A percentile compares a stretch with the other conserved stretches of the same genome.
These are phyloP conservation scores for Scatophagus argus DNA, from an alignment of 2,113 vertebrate species.

Conservation along the genomic window DNA sequence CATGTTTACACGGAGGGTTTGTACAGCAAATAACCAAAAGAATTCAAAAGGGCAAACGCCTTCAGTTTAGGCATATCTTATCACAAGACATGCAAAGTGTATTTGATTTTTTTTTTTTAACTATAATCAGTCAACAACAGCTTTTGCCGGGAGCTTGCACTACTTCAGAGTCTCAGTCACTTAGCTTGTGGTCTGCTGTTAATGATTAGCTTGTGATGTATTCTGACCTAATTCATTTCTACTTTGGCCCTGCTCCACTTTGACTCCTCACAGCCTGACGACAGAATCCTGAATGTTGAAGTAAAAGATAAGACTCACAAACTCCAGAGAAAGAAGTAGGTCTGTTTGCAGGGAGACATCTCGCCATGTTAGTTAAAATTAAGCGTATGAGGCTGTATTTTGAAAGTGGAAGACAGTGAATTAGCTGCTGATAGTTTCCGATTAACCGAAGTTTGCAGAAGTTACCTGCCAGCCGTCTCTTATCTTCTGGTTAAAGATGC, in stretches of 20 bases:
- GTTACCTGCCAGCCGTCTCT: slow-evolving; percentile 95
- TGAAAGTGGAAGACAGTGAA: background rate
- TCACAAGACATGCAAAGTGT: slow-evolving; percentile 27
- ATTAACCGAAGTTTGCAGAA: background rate
- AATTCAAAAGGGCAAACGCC: slow-evolving; percentile 60
- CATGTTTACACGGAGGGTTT: slow-evolving; percentile 65
- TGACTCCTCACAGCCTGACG: background rate
- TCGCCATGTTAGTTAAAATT: background rate
- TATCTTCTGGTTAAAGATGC: slow-evolving; percentile 99
- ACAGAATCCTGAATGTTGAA: slow-evolving; percentile 17
- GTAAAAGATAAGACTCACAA: slow-evolving; percentile 15
- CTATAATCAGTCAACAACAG: background rate
- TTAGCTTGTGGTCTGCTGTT: no score
- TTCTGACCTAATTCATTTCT: slow-evolving; percentile 48
- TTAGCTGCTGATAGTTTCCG: background rate
- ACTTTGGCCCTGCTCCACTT: slow-evolving; percentile 41
- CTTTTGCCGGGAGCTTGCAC: background rate
- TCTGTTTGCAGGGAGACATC: background rate
- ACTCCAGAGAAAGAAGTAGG: background rate
- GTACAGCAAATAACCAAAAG: slow-evolving; percentile 61
- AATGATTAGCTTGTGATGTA: slow-evolving; percentile 64
- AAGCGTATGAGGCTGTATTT: background rate
- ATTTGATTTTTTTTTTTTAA: slow-evolving; percentile 22
- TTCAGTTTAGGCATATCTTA: slow-evolving; percentile 36
- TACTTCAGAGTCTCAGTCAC: background rate